phyloP scores from a whole-genome alignment of 1,140 invertebrate genomes.

The Reticulitermes speratus region DNA sequence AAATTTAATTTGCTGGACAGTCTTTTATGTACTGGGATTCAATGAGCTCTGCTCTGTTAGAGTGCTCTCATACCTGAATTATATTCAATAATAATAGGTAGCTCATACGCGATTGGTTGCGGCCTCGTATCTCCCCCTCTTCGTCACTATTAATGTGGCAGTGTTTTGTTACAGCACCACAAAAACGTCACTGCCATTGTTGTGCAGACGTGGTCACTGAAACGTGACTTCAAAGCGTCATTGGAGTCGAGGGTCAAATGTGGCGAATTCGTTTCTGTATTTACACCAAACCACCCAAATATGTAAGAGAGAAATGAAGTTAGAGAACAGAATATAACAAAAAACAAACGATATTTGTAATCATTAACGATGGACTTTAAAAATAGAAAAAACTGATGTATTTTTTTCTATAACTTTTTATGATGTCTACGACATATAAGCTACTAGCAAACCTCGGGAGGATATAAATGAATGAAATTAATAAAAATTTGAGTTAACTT shows the following conservation, averaged over 20 bases:
- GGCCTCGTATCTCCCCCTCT: background rate
- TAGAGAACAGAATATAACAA: background rate
- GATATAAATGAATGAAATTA: background rate
- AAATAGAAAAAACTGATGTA: background rate
- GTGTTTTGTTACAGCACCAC: background rate
- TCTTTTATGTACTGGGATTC: background rate
- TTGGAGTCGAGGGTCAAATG: background rate
- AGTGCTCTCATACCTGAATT: background rate
- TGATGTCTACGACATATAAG: background rate
- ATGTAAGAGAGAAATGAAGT: background rate
- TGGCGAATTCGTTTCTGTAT: background rate
- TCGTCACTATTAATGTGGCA: background rate
- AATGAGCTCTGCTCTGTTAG: background rate
- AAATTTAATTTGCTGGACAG: background rate
- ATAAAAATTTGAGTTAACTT: background rate
- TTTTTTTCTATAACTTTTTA: background rate
- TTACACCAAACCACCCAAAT: background rate
- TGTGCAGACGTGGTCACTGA: background rate
- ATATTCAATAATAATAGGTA: background rate
- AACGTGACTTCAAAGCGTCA: constrained; percentile 9
- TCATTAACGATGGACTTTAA: background rate
- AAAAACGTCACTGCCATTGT: background rate
- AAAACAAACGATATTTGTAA: background rate
- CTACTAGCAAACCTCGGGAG: background rate
- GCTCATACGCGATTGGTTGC: background rate